These are phyloP conservation scores for Xenopus petersii DNA, from an alignment of 2,797 vertebrate species.

Conservation along the genomic window DNA sequence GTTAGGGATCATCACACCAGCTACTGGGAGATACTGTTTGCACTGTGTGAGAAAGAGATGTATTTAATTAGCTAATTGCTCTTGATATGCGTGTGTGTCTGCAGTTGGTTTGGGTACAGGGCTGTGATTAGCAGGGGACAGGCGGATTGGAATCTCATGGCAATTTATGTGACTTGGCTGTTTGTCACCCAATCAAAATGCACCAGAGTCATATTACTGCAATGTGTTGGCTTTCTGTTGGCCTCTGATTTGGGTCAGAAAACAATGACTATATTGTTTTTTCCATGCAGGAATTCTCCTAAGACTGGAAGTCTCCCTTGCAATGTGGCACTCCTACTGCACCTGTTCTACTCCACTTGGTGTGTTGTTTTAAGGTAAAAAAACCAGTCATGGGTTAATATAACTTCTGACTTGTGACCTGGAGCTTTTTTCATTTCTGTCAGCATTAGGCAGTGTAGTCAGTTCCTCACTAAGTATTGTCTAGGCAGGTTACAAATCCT, in stretches of 20 bases:
- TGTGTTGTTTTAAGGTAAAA: neutral
- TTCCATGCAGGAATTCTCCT: neutral
- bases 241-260: neutral
- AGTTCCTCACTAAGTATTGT: too few relatives aligned
- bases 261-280: constrained; percentile 1
- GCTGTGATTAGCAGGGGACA: neutral
- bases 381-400: neutral
- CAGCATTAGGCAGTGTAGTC: too few relatives aligned
- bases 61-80: neutral
- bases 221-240: constrained; percentile 1
- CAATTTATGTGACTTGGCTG: neutral
- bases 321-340: neutral
- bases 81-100: neutral
- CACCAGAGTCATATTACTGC: too few relatives aligned
- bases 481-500: too few relatives aligned
- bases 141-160: neutral
- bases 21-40: neutral
- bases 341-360: neutral
- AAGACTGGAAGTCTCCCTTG: neutral
- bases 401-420: too few relatives aligned
- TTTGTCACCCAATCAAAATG: neutral
- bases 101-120: neutral
- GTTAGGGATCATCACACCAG: too few relatives aligned
- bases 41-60: neutral
- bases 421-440: too few relatives aligned